Base-by-base conservation (phyloP, 2,888 invertebrate genomes). In the Pollenia angustigena region DNA sequence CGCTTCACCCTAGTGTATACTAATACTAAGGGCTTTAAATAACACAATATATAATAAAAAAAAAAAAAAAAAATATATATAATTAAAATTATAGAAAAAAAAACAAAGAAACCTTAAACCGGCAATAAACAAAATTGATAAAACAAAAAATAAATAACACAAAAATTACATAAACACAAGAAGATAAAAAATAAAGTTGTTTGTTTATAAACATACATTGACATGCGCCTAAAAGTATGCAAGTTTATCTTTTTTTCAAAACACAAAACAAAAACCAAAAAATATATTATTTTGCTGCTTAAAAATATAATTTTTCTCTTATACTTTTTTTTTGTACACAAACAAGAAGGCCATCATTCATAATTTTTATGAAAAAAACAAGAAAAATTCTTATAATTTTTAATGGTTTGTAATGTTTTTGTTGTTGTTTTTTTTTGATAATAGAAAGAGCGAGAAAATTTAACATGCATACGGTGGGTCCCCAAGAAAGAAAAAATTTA, bases 201-300 rank as follows among this genome's bases (percentile, higher is more conserved):
- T 32, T 68, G 50, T 76, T 80, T 54, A 32, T 60, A 68, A 84
- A 84, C 84, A 87, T 84, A 87, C 84, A 87, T 56, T 81, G 72
- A 84, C 87, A 87, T 87, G 87, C 87, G 84, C 84, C 87, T 87
- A 87, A 75, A 74, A 68, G 56, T 78, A 87, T 87, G 87, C 84
- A 87, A 69, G 48, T 78, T 76, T 32, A 48, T 60, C 58, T 23
- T 74, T 54, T 42, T 60, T 74, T 71, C 14, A 56, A 85, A 81
- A 78, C 62, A 68, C 23, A 42, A 74, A 56, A 74, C 52, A 74
- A 74, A 68, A 74, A 72, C 16, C 16, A 76, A 64, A 69, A 71
- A 82, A 14, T 9, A 79, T 18, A n/a, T 44, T 56, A 40, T 54
- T 75, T 81, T 60, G 58, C 32, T 52, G 46, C n/a, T 16, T 48